Conservation (phyloP, 2,888 invertebrate genomes). For the Netelia inedita region DNA sequence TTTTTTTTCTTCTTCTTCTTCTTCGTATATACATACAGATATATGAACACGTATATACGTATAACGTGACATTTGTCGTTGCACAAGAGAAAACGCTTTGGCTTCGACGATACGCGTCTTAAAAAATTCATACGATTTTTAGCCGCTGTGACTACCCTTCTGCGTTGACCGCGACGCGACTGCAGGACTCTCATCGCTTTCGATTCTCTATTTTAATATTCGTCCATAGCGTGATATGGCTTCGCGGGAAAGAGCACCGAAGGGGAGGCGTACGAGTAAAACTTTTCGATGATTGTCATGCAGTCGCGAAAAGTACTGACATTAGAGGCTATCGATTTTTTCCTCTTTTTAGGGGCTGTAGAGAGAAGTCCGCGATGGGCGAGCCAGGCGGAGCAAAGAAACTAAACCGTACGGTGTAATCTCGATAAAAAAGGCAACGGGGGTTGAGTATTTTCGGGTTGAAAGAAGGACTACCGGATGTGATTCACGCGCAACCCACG, state of each 20-base stretch:
- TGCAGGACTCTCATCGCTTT: slow-evolving; percentile 10
- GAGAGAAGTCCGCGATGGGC: slow-evolving; percentile 50
- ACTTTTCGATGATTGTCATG: slow-evolving; percentile 68
- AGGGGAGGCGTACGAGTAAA: slow-evolving; percentile 42
- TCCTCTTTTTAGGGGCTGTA: slow-evolving; percentile 46
- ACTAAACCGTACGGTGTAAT: slow-evolving; percentile 25
- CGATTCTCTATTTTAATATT: slow-evolving; percentile 38
- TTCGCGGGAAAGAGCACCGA: neutral
- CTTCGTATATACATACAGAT: neutral
- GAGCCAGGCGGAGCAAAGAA: slow-evolving; percentile 17
- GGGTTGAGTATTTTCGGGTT: slow-evolving; percentile 24
- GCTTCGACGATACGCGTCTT: slow-evolving; percentile 57
- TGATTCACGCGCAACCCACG: slow-evolving; percentile 72
- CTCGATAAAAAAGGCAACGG: neutral
- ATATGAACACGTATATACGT: neutral
- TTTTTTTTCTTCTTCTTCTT: slow-evolving; percentile 48
- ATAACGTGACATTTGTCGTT: slow-evolving; percentile 39
- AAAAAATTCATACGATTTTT: slow-evolving; percentile 76
- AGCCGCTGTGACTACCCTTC: slow-evolving; percentile 71
- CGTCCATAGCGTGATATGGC: slow-evolving; percentile 42
- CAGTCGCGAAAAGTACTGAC: slow-evolving; percentile 66
- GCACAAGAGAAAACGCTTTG: slow-evolving; percentile 43
- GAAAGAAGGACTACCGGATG: slow-evolving; percentile 70
- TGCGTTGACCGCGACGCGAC: slow-evolving; percentile 52
- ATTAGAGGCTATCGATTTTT: slow-evolving; percentile 48